Conservation (phyloP, 2,888 invertebrate species). For the Pterobdella sp. region DNA sequence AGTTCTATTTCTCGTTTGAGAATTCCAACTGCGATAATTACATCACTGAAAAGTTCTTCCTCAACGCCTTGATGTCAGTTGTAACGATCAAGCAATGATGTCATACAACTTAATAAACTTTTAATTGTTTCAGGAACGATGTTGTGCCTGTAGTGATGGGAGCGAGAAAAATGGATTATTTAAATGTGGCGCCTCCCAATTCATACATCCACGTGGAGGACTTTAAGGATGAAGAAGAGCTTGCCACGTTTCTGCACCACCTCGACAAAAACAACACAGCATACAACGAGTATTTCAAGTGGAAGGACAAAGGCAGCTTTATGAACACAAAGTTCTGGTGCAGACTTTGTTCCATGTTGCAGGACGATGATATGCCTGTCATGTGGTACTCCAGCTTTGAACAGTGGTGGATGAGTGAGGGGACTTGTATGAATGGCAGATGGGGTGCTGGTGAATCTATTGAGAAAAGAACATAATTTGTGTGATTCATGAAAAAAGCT, state of each 20-base stretch:
- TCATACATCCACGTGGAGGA: slow-evolving; percentile 94
- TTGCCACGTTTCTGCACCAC: slow-evolving; percentile 75
- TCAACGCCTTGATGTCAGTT: slow-evolving; percentile 33
- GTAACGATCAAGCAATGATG: neutral
- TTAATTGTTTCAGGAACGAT: slow-evolving; percentile 32
- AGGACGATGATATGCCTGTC: slow-evolving; percentile 30
- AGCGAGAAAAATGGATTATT: slow-evolving; percentile 33
- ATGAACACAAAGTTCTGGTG: slow-evolving; percentile 93
- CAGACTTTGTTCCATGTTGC: slow-evolving; percentile 65
- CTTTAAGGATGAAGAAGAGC: slow-evolving; percentile 74
- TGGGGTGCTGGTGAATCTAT: slow-evolving; percentile 13
- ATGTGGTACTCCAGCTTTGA: slow-evolving; percentile 34
- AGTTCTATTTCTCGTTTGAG: slow-evolving; percentile 38
- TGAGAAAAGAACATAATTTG: neutral
- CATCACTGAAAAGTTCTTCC: slow-evolving; percentile 38
- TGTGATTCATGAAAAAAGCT: neutral
- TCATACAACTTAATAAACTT: neutral
- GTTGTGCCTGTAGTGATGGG: slow-evolving; percentile 38
- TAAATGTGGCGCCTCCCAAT: slow-evolving; percentile 71
- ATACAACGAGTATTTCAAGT: slow-evolving; percentile 87
- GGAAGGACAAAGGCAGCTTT: slow-evolving; percentile 89
- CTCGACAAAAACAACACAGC: slow-evolving; percentile 78
- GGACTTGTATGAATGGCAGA: slow-evolving; percentile 18
- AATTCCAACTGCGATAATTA: slow-evolving; percentile 39
- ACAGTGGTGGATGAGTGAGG: slow-evolving; percentile 33